Evolutionary conservation across 2,113 vertebrate genomes (phyloP).

Genomic region (Tenebrosternarchus preto): DNA sequence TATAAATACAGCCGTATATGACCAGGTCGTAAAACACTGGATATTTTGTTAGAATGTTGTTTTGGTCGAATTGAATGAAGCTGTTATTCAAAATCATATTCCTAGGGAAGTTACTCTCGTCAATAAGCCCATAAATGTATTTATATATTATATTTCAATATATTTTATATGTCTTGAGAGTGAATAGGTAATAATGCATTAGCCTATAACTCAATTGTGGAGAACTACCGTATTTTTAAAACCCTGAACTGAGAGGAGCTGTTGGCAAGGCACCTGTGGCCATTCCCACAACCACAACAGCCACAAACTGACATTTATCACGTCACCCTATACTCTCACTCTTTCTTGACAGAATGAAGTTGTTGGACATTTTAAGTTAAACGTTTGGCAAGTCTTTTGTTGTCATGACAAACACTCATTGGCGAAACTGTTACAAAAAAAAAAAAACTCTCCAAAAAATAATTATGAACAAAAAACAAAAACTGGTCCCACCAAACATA

Average conservation of each 20-base stretch:
- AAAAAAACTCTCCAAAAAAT: neutral
- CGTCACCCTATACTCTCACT: neutral
- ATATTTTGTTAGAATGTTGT: constrained; percentile 8
- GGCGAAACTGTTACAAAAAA: constrained; percentile 1
- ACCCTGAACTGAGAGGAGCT: constrained; percentile 27
- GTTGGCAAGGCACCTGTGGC: constrained; percentile 18
- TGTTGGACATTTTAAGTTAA: neutral
- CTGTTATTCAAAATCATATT: constrained; percentile 34
- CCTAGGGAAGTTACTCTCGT: constrained; percentile 24
- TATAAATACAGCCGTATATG: neutral
- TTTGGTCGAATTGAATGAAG: constrained; percentile 14
- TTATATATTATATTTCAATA: constrained; percentile 9
- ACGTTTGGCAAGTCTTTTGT: constrained; percentile 35
- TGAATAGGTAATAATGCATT: constrained; percentile 34
- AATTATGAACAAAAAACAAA: neutral
- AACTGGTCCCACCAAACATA: constrained; percentile 41
- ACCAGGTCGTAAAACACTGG: neutral
- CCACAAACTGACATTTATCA: neutral
- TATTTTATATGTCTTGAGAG: constrained; percentile 2
- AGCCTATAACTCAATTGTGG: constrained; percentile 18
- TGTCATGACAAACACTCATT: constrained; percentile 1
- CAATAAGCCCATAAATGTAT: neutral
- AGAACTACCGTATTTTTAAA: constrained; percentile 2
- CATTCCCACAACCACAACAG: neutral
- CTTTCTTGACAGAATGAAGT: neutral